Evolutionary conservation across 2,888 invertebrate species (phyloP), one percentile per base, ranked within the genome.

Genomic region (Podabrus alpinus): DNA sequence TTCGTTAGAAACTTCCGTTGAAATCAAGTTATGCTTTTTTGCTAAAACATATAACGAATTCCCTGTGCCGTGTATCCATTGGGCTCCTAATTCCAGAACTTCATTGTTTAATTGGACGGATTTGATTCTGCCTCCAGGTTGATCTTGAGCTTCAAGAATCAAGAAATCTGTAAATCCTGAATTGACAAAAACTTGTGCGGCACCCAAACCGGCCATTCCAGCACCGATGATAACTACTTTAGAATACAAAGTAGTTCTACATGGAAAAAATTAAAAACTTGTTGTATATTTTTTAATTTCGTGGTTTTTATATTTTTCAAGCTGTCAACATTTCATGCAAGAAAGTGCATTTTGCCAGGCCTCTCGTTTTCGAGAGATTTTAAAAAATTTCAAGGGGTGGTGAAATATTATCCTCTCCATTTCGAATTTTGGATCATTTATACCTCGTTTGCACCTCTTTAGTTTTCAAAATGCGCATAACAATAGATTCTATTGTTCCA

Each of bases 51-150:
- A 90, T 17, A 92, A 82, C n/a, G 85, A 82, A 82, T 90, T 92
- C 69, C 86, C 82, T 72, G 89, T 88, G 0, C 92, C 92, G 80
- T 92, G 92, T 59, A 92, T 84, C 90, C 91, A 92, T 82, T 92
- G 92, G 1, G 92, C 92, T 1, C 92, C 92, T 17, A 89, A 79
- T 82, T 92, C 92, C 66, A 92, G 81, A 77, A 88, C 84, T 25
- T 84, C 84, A 9, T 85, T 81, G 68, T 88, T 86, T 77, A 88
- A 84, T 7, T 82, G 77, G 21, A 88, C 75, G 0, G 91, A 89
- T 62, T 84, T 80, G 71, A 91, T 88, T 79, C 92, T 85, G 13
- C 92, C 92, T 19, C 92, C 92, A 15, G 90, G 82, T 78, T 85
- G 76, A 68, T 87, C 84, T 84, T 89, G 88, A 71, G 90, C 90